These are phyloP conservation scores for Mallotus villosus DNA, from an alignment of 2,797 vertebrate species.

Conservation along the genomic window DNA sequence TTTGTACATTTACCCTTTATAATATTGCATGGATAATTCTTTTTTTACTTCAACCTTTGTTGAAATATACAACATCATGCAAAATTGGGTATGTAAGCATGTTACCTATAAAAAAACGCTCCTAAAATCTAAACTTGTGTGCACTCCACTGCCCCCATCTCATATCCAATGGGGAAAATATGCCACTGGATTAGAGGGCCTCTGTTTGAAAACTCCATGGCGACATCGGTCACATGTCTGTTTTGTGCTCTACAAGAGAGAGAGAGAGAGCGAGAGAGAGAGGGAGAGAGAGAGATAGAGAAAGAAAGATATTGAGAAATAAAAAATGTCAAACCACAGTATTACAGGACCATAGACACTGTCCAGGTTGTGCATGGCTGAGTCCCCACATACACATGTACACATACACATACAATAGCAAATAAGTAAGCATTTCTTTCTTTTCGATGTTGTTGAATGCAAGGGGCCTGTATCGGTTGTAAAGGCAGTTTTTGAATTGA, in stretches of 20 bases:
- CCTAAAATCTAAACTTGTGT: slow-evolving; percentile 66
- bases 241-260: slow-evolving; percentile 54
- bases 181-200: slow-evolving; percentile 68
- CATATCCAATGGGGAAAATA: slow-evolving; percentile 63
- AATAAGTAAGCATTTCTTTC: slow-evolving; percentile 28
- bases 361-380: slow-evolving; percentile 57
- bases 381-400: too few relatives aligned
- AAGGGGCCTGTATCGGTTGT: slow-evolving; percentile 32
- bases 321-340: not conserved
- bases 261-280: slow-evolving; percentile 25
- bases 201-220: slow-evolving; percentile 61
- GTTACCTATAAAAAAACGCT: slow-evolving; percentile 47
- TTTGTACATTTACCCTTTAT: too few relatives aligned
- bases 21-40: too few relatives aligned
- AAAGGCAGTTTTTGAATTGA: slow-evolving; percentile 66
- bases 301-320: slow-evolving; percentile 12
- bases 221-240: slow-evolving; percentile 57
- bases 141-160: slow-evolving; percentile 70
- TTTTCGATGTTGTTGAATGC: slow-evolving; percentile 38
- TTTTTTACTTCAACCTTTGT: not conserved
- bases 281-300: too few relatives aligned
- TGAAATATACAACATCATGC: slow-evolving; percentile 19
- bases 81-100: slow-evolving; percentile 21
- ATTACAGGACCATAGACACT: not conserved
- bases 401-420: slow-evolving; percentile 33